These are phyloP conservation scores for Metacarcinus magister DNA, from an alignment of 2,888 invertebrate species.

Conservation along the genomic window DNA sequence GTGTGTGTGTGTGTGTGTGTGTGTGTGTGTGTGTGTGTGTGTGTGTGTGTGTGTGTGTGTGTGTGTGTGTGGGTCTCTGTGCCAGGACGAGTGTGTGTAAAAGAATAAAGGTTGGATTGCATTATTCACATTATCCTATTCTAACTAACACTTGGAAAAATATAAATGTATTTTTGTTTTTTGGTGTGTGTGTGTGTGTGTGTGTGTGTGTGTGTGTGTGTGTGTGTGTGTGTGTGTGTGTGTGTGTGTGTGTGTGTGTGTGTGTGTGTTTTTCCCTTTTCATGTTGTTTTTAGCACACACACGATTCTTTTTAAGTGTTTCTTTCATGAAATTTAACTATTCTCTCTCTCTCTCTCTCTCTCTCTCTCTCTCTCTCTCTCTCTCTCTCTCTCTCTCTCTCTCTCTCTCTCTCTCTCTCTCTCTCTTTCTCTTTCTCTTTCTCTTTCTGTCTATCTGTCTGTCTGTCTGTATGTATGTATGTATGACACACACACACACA, in stretches of 20 bases:
- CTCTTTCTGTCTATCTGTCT: too few relatives aligned
- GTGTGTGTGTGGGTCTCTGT: too few relatives aligned
- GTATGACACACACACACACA: neutral
- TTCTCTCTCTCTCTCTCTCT: conserved; percentile 41
- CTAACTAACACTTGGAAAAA: neutral
- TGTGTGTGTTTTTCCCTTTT: neutral
- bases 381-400: conserved; percentile 54
- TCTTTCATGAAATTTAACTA: too few relatives aligned
- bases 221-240: too few relatives aligned
- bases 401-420: conserved; percentile 42
- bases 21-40: neutral
- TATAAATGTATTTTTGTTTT: neutral
- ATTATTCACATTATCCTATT: neutral
- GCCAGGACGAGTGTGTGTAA: conserved; percentile 39
- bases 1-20: neutral
- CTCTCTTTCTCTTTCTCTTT: neutral
- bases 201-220: too few relatives aligned
- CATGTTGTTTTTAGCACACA: neutral
- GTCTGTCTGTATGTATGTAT: neutral
- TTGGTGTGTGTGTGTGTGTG: too few relatives aligned
- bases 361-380: conserved; percentile 14
- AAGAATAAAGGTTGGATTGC: neutral
- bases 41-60: neutral
- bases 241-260: too few relatives aligned
- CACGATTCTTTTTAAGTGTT: too few relatives aligned